phyloP scores from a whole-genome alignment of 2,113 vertebrate genomes.

The Macrotus californicus region DNA sequence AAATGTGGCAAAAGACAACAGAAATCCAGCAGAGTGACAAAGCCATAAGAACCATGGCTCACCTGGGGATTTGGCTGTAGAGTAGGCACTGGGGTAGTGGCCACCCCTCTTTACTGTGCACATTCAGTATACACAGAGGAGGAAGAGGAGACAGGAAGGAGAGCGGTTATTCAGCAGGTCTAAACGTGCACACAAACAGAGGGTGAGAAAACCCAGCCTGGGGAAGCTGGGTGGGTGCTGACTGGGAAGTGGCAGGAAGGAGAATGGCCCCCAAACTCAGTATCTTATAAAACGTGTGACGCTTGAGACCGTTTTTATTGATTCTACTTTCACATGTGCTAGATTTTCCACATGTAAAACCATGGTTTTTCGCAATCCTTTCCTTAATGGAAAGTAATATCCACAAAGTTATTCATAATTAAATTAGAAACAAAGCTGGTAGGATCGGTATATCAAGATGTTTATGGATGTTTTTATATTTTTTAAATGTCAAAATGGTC shows the following conservation, averaged over 20 bases:
- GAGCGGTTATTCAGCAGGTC: conserved; percentile 78
- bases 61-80: conserved; percentile 95
- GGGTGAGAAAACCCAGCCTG: conserved; percentile 32
- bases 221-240: not conserved
- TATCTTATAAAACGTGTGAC: not conserved
- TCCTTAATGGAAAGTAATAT: not conserved
- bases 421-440: not conserved
- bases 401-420: not conserved
- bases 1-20: conserved; percentile 71
- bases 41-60: conserved; percentile 80
- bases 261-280: not conserved
- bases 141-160: conserved; percentile 79
- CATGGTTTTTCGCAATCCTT: not conserved
- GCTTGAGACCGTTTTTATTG: no score
- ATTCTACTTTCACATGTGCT: not conserved
- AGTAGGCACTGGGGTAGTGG: conserved; percentile 87
- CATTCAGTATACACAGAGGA: conserved; percentile 77
- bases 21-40: conserved; percentile 67
- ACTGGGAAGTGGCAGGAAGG: accelerated
- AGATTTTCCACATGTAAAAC: not conserved
- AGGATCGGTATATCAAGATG: not conserved
- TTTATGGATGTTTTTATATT: not conserved
- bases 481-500: not conserved
- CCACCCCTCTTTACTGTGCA: conserved; percentile 89
- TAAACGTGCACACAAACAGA: conserved; percentile 46